Percentiles rank a stretch among this genome's conserved stretches.
phyloP scores from a whole-genome alignment of 2,113 vertebrate species.

The Pseudonaja textilis region DNA sequence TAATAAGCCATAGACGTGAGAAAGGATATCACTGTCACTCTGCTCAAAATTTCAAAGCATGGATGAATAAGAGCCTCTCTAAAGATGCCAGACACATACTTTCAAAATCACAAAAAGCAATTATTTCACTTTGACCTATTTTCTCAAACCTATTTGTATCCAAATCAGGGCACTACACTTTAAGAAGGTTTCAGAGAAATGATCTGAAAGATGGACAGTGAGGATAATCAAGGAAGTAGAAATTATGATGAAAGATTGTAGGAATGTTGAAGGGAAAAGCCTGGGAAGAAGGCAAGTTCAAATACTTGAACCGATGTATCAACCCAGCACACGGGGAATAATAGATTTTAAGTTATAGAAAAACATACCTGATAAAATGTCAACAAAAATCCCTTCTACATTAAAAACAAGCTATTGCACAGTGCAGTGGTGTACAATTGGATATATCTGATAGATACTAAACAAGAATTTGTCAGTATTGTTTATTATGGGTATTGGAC shows the following conservation, averaged over 20 bases:
- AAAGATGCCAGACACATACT: background rate
- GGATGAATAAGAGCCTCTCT: background rate
- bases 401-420: background rate
- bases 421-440: background rate
- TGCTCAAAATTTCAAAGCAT: background rate
- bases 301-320: background rate
- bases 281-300: background rate
- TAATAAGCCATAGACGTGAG: background rate
- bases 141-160: background rate
- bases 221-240: background rate
- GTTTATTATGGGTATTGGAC: background rate
- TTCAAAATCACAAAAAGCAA: background rate
- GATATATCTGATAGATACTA: background rate
- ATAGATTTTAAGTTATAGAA: background rate
- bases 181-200: background rate
- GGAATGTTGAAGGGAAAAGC: background rate
- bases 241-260: background rate
- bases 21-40: background rate
- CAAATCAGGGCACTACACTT: background rate
- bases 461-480: background rate
- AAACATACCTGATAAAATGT: background rate
- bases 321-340: background rate
- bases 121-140: background rate
- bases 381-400: background rate
- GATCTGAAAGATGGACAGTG: background rate